Evolutionary conservation across 37 sponge, comb jelly and placozoan species (phyloP), one percentile per base, ranked within the genome.

Genomic region (Mnemiopsis leidyi): DNA sequence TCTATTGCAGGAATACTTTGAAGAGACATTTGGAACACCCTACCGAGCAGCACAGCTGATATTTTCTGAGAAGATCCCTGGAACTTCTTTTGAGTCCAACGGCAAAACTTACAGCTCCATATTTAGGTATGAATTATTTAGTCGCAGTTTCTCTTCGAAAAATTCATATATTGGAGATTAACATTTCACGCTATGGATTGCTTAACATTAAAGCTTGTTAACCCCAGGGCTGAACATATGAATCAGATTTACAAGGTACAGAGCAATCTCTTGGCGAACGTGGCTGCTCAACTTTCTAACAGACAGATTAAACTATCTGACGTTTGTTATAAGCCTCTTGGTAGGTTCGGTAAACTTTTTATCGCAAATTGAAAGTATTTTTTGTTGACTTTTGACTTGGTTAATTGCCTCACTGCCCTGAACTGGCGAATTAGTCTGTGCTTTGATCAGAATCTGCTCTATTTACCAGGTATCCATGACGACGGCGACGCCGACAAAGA

Each of bases 11-110:
- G 73, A 97, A 68, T 98, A 97, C 38, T 98, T 95, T 94, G 98
- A 98, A 68, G 36, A 88, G 24, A 69, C 96, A 39, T 98, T 98
- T 76, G 93, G 93, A 32, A 97, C 98, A 0, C 97, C 97, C 83
- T 98, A 96, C 79, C 96, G 98, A 23, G 95, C 96, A 0, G 98
- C 96, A 83, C 95, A 95, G 95, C 36, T 98, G 75, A 96, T 98
- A 38, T 68, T 98, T 38, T 95, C 94, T 0, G 79, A 95, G 21
- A 69, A 82, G 23, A 40, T 76, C 3, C 38, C 75, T 29, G 75
- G 30, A 28, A 28, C 26, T n/a, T 29, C 26, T 2, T 71, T 71
- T 71, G 30, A 71, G 3, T 13, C 3, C 3, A 28, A 71, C 20
- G 75, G 75, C 5, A 28, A 71, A 5, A 71, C 75, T 23, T 71